Evolutionary conservation across 2,888 invertebrate species (phyloP).

Genomic region (Anagyrus pseudococci): DNA sequence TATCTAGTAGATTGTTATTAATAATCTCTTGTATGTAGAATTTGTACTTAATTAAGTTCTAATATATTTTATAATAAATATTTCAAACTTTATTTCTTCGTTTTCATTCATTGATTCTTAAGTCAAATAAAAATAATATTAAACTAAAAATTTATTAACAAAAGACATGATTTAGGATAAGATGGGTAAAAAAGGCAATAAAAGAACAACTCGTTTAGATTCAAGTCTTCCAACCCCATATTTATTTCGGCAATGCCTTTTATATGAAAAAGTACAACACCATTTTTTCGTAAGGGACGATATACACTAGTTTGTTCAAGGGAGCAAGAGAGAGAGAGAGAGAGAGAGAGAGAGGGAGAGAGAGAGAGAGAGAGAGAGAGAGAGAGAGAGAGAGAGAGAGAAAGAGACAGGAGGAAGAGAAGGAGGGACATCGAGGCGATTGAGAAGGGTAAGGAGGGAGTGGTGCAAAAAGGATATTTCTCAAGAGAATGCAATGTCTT

Average conservation of each 20-base stretch:
- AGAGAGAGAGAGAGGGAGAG: slow-evolving; percentile 19
- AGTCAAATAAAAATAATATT: too few relatives aligned
- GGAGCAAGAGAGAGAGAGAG: slow-evolving; percentile 40
- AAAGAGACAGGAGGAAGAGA: slow-evolving; percentile 27
- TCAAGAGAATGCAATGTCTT: slow-evolving; percentile 53
- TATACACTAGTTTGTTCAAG: slow-evolving; percentile 46
- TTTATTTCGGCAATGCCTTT: slow-evolving; percentile 59
- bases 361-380: slow-evolving; percentile 17
- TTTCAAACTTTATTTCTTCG: slow-evolving; percentile 14
- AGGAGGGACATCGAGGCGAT: slow-evolving; percentile 37
- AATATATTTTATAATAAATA: slow-evolving; percentile 60
- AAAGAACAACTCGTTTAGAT: slow-evolving; percentile 28
- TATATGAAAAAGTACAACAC: slow-evolving; percentile 61
- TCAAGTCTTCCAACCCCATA: slow-evolving; percentile 58
- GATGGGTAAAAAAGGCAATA: too few relatives aligned
- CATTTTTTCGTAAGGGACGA: slow-evolving; percentile 54
- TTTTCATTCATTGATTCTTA: slow-evolving; percentile 4
- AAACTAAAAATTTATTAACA: too few relatives aligned
- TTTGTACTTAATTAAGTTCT: slow-evolving; percentile 59
- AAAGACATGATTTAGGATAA: too few relatives aligned
- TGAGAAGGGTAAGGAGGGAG: slow-evolving; percentile 30
- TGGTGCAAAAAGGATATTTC: slow-evolving; percentile 50
- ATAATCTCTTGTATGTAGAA: slow-evolving; percentile 50
- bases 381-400: slow-evolving; percentile 30
- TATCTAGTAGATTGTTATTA: slow-evolving; percentile 39